These are phyloP conservation scores for Halesus radiatus DNA, from an alignment of 1,140 invertebrate species.

Conservation along the genomic window DNA sequence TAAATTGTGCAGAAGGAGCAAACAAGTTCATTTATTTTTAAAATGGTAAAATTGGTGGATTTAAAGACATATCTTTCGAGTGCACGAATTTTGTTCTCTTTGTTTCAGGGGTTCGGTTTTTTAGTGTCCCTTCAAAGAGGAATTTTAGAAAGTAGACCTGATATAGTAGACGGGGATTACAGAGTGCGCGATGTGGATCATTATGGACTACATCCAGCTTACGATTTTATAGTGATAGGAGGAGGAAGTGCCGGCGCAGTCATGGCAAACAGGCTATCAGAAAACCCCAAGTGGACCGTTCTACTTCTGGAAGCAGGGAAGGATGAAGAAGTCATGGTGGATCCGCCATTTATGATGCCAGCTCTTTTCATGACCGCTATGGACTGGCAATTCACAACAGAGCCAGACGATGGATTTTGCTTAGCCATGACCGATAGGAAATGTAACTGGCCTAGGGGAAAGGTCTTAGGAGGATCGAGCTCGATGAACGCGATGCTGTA, in stretches of 20 bases:
- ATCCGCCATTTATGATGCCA: conserved; percentile 82
- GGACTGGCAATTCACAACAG: conserved; percentile 87
- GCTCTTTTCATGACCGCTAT: conserved; percentile 77
- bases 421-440: conserved; percentile 73
- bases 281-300: conserved; percentile 78
- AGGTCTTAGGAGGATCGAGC: conserved; percentile 87
- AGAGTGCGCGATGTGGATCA: conserved; percentile 53
- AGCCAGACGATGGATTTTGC: conserved; percentile 78
- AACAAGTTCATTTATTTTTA: background rate
- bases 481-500: conserved; percentile 92
- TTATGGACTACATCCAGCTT: conserved; percentile 68
- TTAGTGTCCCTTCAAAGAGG: conserved; percentile 73
- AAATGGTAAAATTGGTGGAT: conserved; percentile 22
- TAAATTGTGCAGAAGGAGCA: background rate
- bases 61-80: conserved; percentile 62
- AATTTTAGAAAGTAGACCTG: conserved; percentile 74
- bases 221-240: conserved; percentile 86
- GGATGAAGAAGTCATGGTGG: conserved; percentile 82
- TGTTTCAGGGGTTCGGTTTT: conserved; percentile 74
- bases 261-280: conserved; percentile 81
- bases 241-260: conserved; percentile 88
- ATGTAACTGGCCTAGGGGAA: conserved; percentile 82
- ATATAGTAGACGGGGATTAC: conserved; percentile 75
- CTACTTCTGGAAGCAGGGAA: conserved; percentile 85
- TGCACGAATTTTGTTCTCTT: conserved; percentile 74